Evolutionary conservation across 2,888 invertebrate species (phyloP), one percentile per base, ranked within the genome.

Genomic region (Labia minor): DNA sequence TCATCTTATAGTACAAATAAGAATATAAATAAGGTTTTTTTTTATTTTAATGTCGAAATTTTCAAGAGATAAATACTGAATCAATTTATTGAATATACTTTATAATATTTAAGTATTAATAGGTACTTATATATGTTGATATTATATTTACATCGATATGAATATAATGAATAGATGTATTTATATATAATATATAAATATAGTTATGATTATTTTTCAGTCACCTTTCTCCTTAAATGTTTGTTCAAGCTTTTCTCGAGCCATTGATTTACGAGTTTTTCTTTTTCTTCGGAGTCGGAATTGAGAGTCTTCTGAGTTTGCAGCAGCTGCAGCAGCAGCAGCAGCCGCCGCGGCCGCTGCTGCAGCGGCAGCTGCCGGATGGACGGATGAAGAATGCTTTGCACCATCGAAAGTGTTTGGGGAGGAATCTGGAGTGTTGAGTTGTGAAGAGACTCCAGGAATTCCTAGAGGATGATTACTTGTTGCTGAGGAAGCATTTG

Each of bases 171-270:
- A n/a, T n/a, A n/a, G n/a, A n/a, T n/a, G n/a, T n/a, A n/a, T n/a
- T n/a, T n/a, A n/a, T n/a, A n/a, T n/a, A n/a, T n/a, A n/a, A n/a
- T n/a, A n/a, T n/a, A n/a, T n/a, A n/a, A 26, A 26, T 26, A 26
- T 6, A 26, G 8, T 26, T 26, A 26, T 26, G 3, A 26, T 26
- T 6, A 8, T 26, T 26, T 6, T 26, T 26, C 26, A 26, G 26
- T 26, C 26, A 49, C 49, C 94, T 74, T 93, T 93, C 75, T 94
- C 94, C 73, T 92, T 91, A 75, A 95, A 94, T 0, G 93, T 93
- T 76, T 92, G 91, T 77, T 94, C 94, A 6, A 95, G 79, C 74
- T 92, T 92, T 74, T 93, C 92, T 20, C 93, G 79, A 72, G 92
- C 91, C 21, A 91, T 76, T n/a, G 90, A 90, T 74, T 92, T 89